Evolutionary conservation across 1,140 invertebrate genomes (phyloP).

Genomic region (Bombus picipes): DNA sequence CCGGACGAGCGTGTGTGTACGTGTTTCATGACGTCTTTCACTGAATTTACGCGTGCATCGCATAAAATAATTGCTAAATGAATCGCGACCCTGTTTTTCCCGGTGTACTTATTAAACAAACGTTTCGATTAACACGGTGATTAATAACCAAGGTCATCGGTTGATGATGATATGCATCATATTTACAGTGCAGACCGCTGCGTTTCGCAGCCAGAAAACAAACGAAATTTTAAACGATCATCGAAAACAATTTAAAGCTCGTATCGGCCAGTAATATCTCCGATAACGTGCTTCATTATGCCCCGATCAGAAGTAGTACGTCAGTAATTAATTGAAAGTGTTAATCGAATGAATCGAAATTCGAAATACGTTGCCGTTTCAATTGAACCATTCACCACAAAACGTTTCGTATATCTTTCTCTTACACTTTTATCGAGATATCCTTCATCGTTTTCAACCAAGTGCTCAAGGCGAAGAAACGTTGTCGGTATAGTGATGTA

Average conservation of each 20-base stretch:
- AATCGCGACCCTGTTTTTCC: constrained; percentile 66
- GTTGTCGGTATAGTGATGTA: background rate
- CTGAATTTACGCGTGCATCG: constrained; percentile 43
- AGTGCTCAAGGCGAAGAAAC: too few relatives aligned
- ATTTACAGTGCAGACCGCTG: constrained; percentile 35
- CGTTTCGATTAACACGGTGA: constrained; percentile 69
- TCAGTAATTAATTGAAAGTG: constrained; percentile 49
- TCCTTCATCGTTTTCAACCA: background rate
- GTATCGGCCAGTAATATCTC: constrained; percentile 40
- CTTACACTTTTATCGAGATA: background rate
- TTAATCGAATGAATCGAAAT: constrained; percentile 46
- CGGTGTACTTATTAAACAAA: constrained; percentile 68
- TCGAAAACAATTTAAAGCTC: constrained; percentile 51
- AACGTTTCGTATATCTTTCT: background rate
- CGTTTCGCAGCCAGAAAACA: constrained; percentile 25
- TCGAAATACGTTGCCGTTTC: constrained; percentile 24
- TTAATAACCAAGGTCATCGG: constrained; percentile 69
- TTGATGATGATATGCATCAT: constrained; percentile 50
- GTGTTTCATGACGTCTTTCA: constrained; percentile 42
- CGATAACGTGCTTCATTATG: constrained; percentile 41
- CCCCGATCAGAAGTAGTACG: constrained; percentile 35
- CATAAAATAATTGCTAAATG: constrained; percentile 71
- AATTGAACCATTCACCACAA: constrained; percentile 1
- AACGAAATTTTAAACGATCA: constrained; percentile 52
- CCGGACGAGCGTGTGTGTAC: background rate